Conservation (phyloP, 2,797 vertebrate genomes). For the Champsocephalus gunnari region DNA sequence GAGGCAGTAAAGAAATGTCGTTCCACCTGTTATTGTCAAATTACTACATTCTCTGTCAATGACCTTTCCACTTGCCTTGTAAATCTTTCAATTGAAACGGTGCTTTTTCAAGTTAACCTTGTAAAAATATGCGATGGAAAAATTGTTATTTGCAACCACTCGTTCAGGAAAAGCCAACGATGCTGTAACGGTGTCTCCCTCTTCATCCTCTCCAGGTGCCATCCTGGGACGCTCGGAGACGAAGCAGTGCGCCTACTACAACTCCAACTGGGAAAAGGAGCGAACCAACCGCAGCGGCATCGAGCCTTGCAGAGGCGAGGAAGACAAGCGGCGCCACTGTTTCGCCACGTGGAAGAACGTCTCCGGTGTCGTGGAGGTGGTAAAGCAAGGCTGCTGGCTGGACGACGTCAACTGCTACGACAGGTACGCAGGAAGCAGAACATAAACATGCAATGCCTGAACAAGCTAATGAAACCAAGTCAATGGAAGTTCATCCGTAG, state of each 20-base stretch:
- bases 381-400: conserved; percentile 98
- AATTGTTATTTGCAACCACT: not conserved
- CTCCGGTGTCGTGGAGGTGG: conserved; percentile 93
- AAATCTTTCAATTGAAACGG: conserved; percentile 25
- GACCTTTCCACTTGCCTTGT: conserved; percentile 17
- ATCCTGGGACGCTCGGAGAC: conserved; percentile 97
- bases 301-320: conserved; percentile 92
- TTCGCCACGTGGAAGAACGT: conserved; percentile 98
- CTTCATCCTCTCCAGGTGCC: conserved; percentile 85
- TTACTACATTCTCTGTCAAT: conserved; percentile 27
- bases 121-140: not conserved
- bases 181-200: not conserved
- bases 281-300: conserved; percentile 94
- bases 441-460: too few relatives aligned
- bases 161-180: not conserved
- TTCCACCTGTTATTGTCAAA: conserved; percentile 34
- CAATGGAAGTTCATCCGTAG: too few relatives aligned
- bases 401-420: conserved; percentile 99
- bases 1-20: conserved; percentile 36
- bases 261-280: conserved; percentile 97
- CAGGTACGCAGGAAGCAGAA: conserved; percentile 81
- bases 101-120: not conserved
- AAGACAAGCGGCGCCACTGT: conserved; percentile 96
- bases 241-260: conserved; percentile 95
- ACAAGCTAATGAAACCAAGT: not conserved